A percentile compares a stretch with the other conserved stretches of the same genome.
Evolutionary conservation across 2,113 vertebrate species (phyloP).

Genomic region (Dromiciops gliroides): DNA sequence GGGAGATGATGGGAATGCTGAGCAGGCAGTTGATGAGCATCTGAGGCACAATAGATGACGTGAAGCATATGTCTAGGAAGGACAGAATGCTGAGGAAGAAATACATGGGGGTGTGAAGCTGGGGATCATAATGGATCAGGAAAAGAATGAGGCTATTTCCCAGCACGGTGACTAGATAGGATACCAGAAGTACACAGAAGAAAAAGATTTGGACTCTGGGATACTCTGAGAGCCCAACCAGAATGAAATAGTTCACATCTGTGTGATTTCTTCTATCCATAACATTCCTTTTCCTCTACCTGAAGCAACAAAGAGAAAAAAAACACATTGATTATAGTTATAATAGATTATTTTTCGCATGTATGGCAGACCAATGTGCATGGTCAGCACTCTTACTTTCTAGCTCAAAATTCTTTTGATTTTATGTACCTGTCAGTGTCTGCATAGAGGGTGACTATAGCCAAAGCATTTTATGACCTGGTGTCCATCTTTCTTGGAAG

Average conservation of each 20-base stretch:
- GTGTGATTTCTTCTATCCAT: not conserved
- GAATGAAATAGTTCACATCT: not conserved
- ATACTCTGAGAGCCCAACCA: not conserved
- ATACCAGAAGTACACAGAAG: not conserved
- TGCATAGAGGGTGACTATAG: not conserved
- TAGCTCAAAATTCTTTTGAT: not conserved
- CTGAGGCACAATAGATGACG: slow-evolving; percentile 12
- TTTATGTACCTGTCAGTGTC: not conserved
- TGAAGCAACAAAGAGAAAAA: not conserved
- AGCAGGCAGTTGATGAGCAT: slow-evolving; percentile 39
- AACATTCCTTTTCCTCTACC: not conserved
- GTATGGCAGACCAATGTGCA: not conserved
- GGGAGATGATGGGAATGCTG: not conserved
- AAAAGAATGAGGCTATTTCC: slow-evolving; percentile 24
- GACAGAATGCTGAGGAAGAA: slow-evolving; percentile 48
- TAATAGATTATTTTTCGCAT: not conserved
- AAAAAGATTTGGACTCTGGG: not conserved
- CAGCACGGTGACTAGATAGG: not conserved
- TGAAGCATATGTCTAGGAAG: slow-evolving; percentile 38
- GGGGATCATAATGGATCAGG: not conserved
- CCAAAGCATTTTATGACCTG: not conserved
- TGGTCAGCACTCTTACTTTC: not conserved
- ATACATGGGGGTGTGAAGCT: slow-evolving; percentile 26
- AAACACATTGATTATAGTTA: not conserved
- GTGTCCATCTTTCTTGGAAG: not conserved